Percentiles rank a stretch among this genome's conserved stretches.
These are phyloP conservation scores for Sarcophaga caerulescens DNA, from an alignment of 2,888 invertebrate genomes.

Conservation along the genomic window DNA sequence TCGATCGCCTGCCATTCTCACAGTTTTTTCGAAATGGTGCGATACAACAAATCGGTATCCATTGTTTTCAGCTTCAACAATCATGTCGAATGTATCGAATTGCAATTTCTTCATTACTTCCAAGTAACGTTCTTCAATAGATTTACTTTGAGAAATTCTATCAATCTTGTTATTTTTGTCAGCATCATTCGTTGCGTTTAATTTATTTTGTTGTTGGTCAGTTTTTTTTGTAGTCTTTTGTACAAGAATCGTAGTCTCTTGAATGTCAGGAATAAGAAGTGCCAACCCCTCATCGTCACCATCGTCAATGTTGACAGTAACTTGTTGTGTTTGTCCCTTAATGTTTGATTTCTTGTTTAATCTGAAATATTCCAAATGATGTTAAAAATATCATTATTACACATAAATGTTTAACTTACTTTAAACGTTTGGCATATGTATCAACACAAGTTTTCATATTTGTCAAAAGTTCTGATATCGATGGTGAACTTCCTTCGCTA, in stretches of 20 bases:
- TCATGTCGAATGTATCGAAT: slow-evolving; percentile 96
- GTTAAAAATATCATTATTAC: neutral
- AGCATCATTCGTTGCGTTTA: slow-evolving; percentile 67
- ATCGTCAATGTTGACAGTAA: slow-evolving; percentile 83
- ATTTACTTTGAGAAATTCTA: slow-evolving; percentile 82
- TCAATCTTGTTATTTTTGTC: slow-evolving; percentile 79
- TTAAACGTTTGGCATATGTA: slow-evolving; percentile 92
- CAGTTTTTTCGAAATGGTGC: slow-evolving; percentile 94
- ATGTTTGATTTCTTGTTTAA: slow-evolving; percentile 85
- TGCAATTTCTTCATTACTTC: slow-evolving; percentile 94
- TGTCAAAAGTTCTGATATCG: slow-evolving; percentile 89
- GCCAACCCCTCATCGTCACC: slow-evolving; percentile 95
- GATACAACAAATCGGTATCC: slow-evolving; percentile 92
- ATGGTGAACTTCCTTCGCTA: slow-evolving; percentile 81
- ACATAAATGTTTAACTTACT: slow-evolving; percentile 82
- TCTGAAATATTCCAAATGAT: slow-evolving; percentile 75
- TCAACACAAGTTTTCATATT: slow-evolving; percentile 96
- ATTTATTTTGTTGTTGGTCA: slow-evolving; percentile 74
- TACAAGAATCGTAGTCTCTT: slow-evolving; percentile 82
- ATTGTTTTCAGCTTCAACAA: slow-evolving; percentile 88
- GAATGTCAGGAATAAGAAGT: slow-evolving; percentile 94
- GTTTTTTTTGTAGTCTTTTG: slow-evolving; percentile 78
- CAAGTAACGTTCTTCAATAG: slow-evolving; percentile 90
- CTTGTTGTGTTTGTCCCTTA: slow-evolving; percentile 80
- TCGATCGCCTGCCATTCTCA: slow-evolving; percentile 92